phyloP scores from a whole-genome alignment of 2,888 invertebrate genomes.

The Steromphala cineraria region DNA sequence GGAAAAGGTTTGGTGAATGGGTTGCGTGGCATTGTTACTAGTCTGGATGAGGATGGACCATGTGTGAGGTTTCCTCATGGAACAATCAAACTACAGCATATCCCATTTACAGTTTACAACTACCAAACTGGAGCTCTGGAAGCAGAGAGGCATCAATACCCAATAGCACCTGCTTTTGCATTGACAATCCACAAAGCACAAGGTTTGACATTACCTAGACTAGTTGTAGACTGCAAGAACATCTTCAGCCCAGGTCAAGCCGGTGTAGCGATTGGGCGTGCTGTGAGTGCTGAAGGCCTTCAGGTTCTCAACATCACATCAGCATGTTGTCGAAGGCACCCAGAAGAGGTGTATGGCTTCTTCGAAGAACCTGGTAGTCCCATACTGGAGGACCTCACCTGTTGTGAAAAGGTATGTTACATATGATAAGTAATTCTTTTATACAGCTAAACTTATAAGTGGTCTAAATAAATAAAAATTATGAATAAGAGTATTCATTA shows the following conservation, averaged over 20 bases:
- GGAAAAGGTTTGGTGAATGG: constrained; percentile 28
- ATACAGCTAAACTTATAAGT: no score
- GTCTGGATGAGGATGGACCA: no score
- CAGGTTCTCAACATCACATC: not conserved
- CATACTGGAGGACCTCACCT: not conserved
- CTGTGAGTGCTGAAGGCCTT: constrained; percentile 10
- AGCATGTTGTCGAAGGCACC: not conserved
- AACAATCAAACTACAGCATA: no score
- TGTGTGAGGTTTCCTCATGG: no score
- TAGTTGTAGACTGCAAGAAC: constrained; percentile 26
- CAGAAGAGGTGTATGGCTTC: not conserved
- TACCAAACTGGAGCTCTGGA: no score
- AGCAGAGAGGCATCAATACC: not conserved
- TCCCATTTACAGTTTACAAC: no score
- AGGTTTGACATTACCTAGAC: not conserved
- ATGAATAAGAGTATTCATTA: no score
- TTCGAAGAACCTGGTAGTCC: not conserved
- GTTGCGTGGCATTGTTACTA: constrained; percentile 22
- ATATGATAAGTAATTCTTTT: no score
- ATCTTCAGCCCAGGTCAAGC: constrained; percentile 32
- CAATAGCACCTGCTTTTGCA: not conserved
- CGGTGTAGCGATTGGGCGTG: constrained; percentile 33
- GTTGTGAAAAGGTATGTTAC: not conserved
- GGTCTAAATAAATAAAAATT: no score
- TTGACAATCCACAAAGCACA: not conserved